Evolutionary conservation across 2,888 invertebrate genomes (phyloP), one percentile per base, ranked within the genome.

Genomic region (Flexamia atlantica): DNA sequence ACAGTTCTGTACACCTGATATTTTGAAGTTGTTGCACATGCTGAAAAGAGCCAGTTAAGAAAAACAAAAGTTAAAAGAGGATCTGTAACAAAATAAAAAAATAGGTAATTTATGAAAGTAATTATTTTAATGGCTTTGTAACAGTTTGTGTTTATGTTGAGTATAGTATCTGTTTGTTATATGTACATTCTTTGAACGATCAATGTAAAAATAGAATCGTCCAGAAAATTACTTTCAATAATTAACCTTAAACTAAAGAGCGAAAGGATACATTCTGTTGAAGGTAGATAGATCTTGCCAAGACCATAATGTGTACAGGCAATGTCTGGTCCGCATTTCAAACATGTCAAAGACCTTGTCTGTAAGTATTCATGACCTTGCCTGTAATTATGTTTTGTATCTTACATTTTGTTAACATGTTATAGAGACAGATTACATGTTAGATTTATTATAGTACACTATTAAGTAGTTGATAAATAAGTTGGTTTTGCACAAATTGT

Each of bases 261-360:
- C 42, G 46, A 81, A 81, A 81, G 81, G 57, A 81, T 81, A 81
- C 81, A 57, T 81, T 81, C 50, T 81, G 60, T 53, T 46, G 60
- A 57, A 42, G 74, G 40, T 40, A 74, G 74, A 74, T n/a, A 42
- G 74, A 74, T 74, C 42, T 74, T 36, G 57, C 81, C 81, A 81
- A 81, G 50, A 32, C 32, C 60, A 40, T 60, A 81, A 53, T 81
- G 81, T 64, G 50, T 32, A 36, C 81, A 81, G 9, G 57, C n/a
- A 60, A 40, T 28, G 14, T 60, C 36, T 64, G 81, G 40, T 40
- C 23, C 12, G 25, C 81, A 81, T 36, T 64, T 20, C 20, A 40
- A 40, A 25, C 81, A 81, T 28, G 32, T 81, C n/a, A 81, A 60
- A 40, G 36, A 42, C 42, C 74, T 74, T 74, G 36, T 68, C 60